Base-by-base conservation (phyloP, 2,888 invertebrate species). In the Sabellastarte sp. region DNA sequence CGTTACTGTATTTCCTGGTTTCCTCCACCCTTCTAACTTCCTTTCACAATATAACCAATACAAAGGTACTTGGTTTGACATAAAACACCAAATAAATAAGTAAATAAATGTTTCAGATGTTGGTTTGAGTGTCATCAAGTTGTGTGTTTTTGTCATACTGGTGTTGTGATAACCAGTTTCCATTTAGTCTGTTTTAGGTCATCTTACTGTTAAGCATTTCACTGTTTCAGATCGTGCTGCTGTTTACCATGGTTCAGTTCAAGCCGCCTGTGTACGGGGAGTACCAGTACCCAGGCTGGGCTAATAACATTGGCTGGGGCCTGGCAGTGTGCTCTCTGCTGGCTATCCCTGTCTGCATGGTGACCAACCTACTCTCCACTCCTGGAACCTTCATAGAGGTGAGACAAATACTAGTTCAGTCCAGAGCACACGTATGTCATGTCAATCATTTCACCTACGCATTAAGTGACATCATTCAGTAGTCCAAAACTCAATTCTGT, bases 241-340 rank as follows among this genome's bases (percentile, higher is more conserved):
- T 76, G 24, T 73, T 76, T 59, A 80, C 78, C 60, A 71, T 74
- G 33, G 72, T 67, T 30, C 72, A 74, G 50, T 78, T 77, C 66
- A 70, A 67, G 57, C 74, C 77, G 3, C 79, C 79, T 2, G 74
- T 73, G 0, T 79, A 79, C 60, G 80, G 78, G 33, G 74, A 75
- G 4, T 84, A 84, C 62, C 61, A 65, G 1, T 84, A 81, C 65
- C 83, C 84, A 4, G 29, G 55, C 1, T 74, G 77, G 70, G 80
- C 83, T 29, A 72, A 76, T 52, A 73, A 68, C 3, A 50, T 81
- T 30, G 83, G 84, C 2, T 79, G 80, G 80, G 33, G 69, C 31
- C 63, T 81, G 26, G 77, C 79, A 3, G 20, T 78, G 41, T 70
- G 66, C 15, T 74, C 79, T 28, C 61, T 80, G 2, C 55, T 77